A percentile compares a stretch with the other conserved stretches of the same genome.
Conservation (phyloP, 2,113 vertebrate genomes). For the Malurus cyaneus region DNA sequence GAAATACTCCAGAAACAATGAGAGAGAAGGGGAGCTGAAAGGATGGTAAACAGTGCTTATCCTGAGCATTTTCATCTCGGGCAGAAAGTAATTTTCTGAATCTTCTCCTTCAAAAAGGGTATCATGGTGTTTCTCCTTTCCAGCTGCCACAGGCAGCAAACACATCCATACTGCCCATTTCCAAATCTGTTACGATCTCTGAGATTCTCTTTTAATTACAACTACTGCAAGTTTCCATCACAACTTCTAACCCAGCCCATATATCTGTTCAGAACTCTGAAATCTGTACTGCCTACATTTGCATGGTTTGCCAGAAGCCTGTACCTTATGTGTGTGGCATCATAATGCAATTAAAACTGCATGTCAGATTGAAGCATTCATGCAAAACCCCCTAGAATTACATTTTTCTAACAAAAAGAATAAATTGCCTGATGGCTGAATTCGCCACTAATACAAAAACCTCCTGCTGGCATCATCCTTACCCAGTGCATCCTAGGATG, state of each 20-base stretch:
- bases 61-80: not conserved
- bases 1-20: not conserved
- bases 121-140: not conserved
- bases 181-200: not conserved
- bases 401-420: slow-evolving; percentile 21
- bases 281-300: not conserved
- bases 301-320: not conserved
- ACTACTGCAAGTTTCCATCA: not conserved
- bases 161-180: not conserved
- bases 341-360: not conserved
- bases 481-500: not conserved
- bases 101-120: not conserved
- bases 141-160: not conserved
- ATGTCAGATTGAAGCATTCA: not conserved
- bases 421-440: slow-evolving; percentile 3
- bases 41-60: not conserved
- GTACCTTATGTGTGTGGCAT: not conserved
- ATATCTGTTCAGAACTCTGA: not conserved
- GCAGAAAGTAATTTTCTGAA: not conserved
- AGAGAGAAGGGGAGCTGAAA: not conserved
- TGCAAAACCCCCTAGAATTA: not conserved
- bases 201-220: not conserved
- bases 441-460: not conserved
- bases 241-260: not conserved
- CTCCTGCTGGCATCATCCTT: not conserved